Base-by-base conservation (phyloP, 2,888 invertebrate species). In the Drosophila atripex region DNA sequence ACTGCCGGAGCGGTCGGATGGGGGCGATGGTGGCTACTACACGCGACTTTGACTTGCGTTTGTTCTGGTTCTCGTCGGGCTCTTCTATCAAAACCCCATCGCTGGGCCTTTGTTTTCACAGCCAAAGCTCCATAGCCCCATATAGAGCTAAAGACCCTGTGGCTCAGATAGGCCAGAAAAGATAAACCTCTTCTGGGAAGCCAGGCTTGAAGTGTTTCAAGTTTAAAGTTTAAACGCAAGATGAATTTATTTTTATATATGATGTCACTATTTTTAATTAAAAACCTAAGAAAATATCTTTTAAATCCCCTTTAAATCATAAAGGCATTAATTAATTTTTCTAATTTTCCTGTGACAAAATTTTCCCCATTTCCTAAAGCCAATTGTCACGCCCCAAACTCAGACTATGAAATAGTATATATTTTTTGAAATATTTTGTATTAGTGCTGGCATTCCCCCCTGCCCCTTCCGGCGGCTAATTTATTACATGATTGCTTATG, bases 401-500 rank as follows among this genome's bases (percentile, higher is more conserved):
- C 1, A 23, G 5, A 23, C 28, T 9, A 32, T 32, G 8, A 57
- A 51, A 32, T 39, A 30, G 35, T n/a, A 49, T 30, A 43, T 35
- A 55, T 30, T 53, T 47, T n/a, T 23, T 47, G n/a, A 77, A 16
- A 80, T 75, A 52, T 74, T 3, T 8, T 28, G 9, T 28, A 9
- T 64, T 70, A 16, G n/a, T n/a, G n/a, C n/a, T n/a, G n/a, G 45
- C 3, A 14, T 28, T 5, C 16, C 30, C 25, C 30, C 2, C 32
- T 7, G 6, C 35, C 12, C 16, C 43, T 18, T 39, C 52, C 53
- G 30, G 57, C 61, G 53, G 57, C 77, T 88, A 63, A 88, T 88
- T 84, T 88, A 88, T 84, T 79, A 71, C 84, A 69, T 79, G 64
- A 88, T 75, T 73, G 75, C 86, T 84, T 88, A 88, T 88, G 84